Base-by-base conservation (phyloP, 2,113 vertebrate genomes). In the Calypte anna region DNA sequence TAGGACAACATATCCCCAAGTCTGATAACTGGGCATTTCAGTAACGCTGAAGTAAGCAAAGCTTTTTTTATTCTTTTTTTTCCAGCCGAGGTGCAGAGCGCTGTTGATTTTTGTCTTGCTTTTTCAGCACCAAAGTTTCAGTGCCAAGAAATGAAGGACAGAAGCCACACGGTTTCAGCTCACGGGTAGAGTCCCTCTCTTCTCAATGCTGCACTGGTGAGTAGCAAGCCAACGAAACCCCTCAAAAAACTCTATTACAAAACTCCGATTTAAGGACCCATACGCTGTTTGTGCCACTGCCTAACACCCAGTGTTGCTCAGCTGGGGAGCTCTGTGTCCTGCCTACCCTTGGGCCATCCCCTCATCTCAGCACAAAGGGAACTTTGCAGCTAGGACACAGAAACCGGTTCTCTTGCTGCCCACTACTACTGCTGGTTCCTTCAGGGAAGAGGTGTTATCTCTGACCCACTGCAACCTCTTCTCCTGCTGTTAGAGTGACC, bases 81-180 rank as follows among this genome's bases (percentile, higher is more conserved):
- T 69, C 57, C 58, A 88, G 46, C 10, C 24, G 21, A 27, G 19
- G 50, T 55, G 25, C 25, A 31, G 5, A 85, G 46, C 2, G 12
- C n/a, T 80, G 38, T 76, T 76, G 58, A 83, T 59, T 94, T 94
- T 72, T 73, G 53, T 23, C 80, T 54, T 63, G 72, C 59, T 53
- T 94, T 89, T 75, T 74, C 58, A 73, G 83, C 40, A 74, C 38
- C 4, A 0, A 80, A 63, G 31, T 51, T 69, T 51, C 78, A 53
- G 22, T 46, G 43, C 48, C 80, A 82, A 54, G n/a, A 79, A 61
- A 89, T 7, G 22, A 77, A 76, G 18, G 33, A 68, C 20, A 86
- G 69, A 83, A 89, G 50, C 82, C 2, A 1, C 8, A 7, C 2
- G 2, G 28, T 77, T 13, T 44, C 55, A 74, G 27, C 20, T 46